phyloP scores from a whole-genome alignment of 1,140 invertebrate genomes.

The Eupristina koningsbergeri region DNA sequence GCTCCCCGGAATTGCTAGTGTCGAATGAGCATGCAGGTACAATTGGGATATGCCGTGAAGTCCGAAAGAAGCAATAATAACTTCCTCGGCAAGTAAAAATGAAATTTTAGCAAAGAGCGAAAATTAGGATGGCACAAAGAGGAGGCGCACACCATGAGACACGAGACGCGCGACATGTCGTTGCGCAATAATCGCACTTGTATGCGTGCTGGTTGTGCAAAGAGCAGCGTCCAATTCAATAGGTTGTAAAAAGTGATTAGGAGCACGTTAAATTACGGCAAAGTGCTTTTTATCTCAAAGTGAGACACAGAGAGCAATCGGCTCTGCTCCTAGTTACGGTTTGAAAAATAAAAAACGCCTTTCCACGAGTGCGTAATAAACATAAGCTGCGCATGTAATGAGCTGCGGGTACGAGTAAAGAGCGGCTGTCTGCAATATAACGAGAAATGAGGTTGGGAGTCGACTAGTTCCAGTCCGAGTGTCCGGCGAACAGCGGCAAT shows the following conservation, averaged over 20 bases:
- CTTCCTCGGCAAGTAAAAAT: too few relatives aligned
- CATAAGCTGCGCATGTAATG: constrained; percentile 7
- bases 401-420: neutral
- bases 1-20: too few relatives aligned
- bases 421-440: neutral
- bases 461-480: constrained; percentile 16
- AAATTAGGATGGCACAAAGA: too few relatives aligned
- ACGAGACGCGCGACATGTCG: neutral
- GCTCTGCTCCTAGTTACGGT: neutral
- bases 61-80: too few relatives aligned
- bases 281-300: neutral
- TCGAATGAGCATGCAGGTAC: too few relatives aligned
- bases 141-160: neutral
- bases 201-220: neutral
- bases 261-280: neutral
- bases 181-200: neutral
- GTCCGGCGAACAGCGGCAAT: neutral
- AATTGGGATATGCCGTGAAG: too few relatives aligned
- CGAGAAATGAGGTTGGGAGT: constrained; percentile 45
- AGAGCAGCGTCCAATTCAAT: neutral
- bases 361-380: constrained; percentile 31
- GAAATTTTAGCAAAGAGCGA: too few relatives aligned
- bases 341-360: neutral
- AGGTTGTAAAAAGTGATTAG: neutral
- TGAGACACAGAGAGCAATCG: neutral